Evolutionary conservation across 2,113 vertebrate species (phyloP), one percentile per base, ranked within the genome.

Genomic region (Eptatretus burgeri): DNA sequence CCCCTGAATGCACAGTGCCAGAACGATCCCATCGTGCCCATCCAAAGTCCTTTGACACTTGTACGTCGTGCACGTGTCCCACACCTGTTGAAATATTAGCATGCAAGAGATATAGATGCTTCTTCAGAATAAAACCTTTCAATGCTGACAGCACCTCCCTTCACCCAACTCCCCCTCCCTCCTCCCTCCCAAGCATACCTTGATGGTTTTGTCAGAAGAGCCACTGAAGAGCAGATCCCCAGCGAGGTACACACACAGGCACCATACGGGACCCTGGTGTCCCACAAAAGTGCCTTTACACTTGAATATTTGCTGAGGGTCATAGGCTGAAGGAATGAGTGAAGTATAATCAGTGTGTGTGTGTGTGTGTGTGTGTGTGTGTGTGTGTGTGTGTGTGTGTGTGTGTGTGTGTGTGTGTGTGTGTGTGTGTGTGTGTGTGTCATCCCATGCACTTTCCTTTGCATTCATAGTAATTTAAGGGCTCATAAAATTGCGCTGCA

Each of bases 1-100:
- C 56, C 56, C 56, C 56, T 60, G 56, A 17, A 60, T 60, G 56
- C 56, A 60, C 56, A 60, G 56, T 17, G 56, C 56, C 56, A 60
- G 56, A 10, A 60, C 56, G 12, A 60, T 60, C n/a, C 56, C 56
- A 19, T 60, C 56, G 19, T 60, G 56, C 56, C 56, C 56, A 17
- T 60, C 56, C 56, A 60, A 60, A 17, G 56, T 60, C 56, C 19
- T 60, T 12, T 60, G 56, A 19, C 56, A 60, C 56, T 60, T 60
- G 12, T 60, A 60, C n/a, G 56, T 60, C 10, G 56, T 60, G 12
- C 56, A 60, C 56, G 56, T 60, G 56, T 60, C 56, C 56, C 56
- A 60, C 56, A 60, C 56, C 56, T 60, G n/a, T 17, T n/a, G 27
- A 41, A 41, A 41, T 41, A 5, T 41, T 41, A 41, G 3, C 2